Evolutionary conservation across 2,888 invertebrate genomes (phyloP), one percentile per base, ranked within the genome.

Genomic region (Zelleria hepariella): DNA sequence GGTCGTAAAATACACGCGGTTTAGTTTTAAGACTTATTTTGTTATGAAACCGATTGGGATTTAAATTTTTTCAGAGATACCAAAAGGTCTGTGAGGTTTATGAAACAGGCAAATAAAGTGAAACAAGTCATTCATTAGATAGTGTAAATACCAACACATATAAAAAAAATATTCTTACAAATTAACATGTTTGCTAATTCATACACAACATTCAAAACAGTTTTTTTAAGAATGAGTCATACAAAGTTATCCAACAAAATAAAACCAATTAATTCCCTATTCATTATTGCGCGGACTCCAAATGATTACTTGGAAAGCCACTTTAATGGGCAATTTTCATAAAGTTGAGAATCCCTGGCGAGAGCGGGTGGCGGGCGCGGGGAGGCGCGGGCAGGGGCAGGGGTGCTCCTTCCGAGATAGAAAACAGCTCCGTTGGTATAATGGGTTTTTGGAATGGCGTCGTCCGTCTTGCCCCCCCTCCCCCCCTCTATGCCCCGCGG

Each of bases 401-500:
- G 69, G 65, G 79, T 77, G 78, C 86, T 89, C 86, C 77, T 78
- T 83, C 84, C 87, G 80, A 89, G 80, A 81, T 83, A 86, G 83
- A 90, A 90, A 90, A 91, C 91, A 91, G 91, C 90, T 88, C 90
- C 85, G 91, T 90, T 91, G 89, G 91, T 91, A 91, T 91, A 91
- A 91, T 91, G 91, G 91, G 89, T 91, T 91, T 91, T 90, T 90
- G 92, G 91, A 92, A 92, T 92, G 91, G 91, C 91, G 90, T 91
- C 91, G 91, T 91, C 91, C 91, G 90, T 91, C 92, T 91, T 91
- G 83, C 82, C 80, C 82, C 86, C 82, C 76, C 75, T 54, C n/a
- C 27, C 20, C 77, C 71, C 72, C 73, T 68, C 69, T 70, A 70
- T 69, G 68, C 66, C 67, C 64, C 67, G 61, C 66, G 67, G 64